Percentiles rank a stretch among this genome's conserved stretches.
These are phyloP conservation scores for Pseudonaja textilis DNA, from an alignment of 2,113 vertebrate species.

Conservation along the genomic window DNA sequence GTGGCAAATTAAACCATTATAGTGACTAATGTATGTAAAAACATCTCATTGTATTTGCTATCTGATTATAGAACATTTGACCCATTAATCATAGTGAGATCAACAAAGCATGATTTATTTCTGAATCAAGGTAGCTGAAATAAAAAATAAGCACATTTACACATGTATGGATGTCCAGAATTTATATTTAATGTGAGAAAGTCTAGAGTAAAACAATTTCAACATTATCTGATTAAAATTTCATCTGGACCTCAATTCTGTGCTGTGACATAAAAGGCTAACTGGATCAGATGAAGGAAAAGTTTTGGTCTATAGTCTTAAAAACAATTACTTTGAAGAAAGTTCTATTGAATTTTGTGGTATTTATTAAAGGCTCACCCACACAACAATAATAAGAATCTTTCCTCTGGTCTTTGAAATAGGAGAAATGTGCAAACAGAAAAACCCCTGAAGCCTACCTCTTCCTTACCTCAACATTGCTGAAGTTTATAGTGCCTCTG, in stretches of 20 bases:
- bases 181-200: neutral
- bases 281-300: neutral
- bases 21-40: neutral
- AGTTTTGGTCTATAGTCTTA: neutral
- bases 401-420: neutral
- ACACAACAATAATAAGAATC: neutral
- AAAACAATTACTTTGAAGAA: neutral
- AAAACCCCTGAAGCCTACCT: neutral
- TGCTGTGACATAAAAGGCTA: neutral
- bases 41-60: neutral
- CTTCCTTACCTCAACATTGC: neutral
- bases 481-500: neutral
- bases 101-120: neutral
- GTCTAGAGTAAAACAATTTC: neutral
- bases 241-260: neutral
- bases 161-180: neutral
- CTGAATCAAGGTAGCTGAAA: neutral
- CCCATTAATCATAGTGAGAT: neutral
- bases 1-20: neutral
- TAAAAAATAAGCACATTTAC: neutral
- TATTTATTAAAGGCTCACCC: neutral
- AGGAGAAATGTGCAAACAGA: neutral
- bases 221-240: neutral
- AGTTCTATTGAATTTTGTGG: neutral
- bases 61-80: neutral